Evolutionary conservation across 2,797 vertebrate species (phyloP), one percentile per base, ranked within the genome.

Genomic region (Danionella dracula): DNA sequence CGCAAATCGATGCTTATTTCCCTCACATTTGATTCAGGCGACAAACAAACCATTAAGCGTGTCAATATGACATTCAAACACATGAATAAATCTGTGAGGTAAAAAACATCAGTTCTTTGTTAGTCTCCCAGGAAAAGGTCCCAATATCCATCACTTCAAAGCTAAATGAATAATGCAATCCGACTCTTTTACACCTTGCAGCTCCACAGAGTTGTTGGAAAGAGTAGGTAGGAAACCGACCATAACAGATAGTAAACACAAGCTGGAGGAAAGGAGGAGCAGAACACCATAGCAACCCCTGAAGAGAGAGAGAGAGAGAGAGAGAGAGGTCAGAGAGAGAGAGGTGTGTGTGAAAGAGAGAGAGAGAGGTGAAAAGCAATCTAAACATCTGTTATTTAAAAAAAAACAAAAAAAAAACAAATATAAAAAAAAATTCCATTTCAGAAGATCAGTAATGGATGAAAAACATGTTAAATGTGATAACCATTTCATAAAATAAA

Each of bases 201-300:
- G 83, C 92, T 94, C 95, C 96, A 97, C 16, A 96, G 72, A 12
- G 86, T 85, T 1, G 84, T 90, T 3, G 94, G 94, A 78, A 96
- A 96, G 81, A 95, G 68, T 71, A 95, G 92, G 85, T 97, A 99
- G 46, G 95, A 96, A 12, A 85, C 73, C 0, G 92, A 93, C 95
- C 96, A 99, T 16, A 90, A 76, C 76, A 98, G 88, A 78, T 93
- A 96, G 80, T 97, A 98, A 31, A 93, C 69, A 1, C 93, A 92
- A 0, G 88, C 91, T 32, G 91, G 66, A 0, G 78, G 80, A 40
- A 90, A 88, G 0, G 90, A 91, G 1, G 82, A 89, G 79, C 92
- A 90, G 73, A 96, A 87, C 46, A 97, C 76, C 68, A 92, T 81
- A 56, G 77, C 9, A 60, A 95, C 73, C 21, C 94, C 96, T 99